Evolutionary conservation across 2,113 vertebrate species (phyloP), one percentile per base, ranked within the genome.

Genomic region (Tichodroma muraria): DNA sequence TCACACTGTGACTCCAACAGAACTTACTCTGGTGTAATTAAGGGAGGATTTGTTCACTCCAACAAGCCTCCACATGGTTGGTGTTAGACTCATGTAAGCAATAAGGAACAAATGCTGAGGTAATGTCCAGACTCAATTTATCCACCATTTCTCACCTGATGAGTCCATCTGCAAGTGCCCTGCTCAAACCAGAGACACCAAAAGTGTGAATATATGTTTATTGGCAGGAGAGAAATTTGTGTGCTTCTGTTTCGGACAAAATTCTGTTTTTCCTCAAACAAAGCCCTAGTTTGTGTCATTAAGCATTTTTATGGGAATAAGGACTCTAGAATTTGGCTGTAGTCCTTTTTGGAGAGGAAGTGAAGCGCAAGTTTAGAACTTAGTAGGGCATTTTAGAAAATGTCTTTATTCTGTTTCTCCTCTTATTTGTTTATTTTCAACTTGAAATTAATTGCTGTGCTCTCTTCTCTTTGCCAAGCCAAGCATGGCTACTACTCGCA

Each of bases 211-310:
- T 66, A 23, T 0, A 0, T 12, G 35, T 56, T 77, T 52, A 25
- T 73, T 0, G 0, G 13, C 11, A 49, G 24, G 38, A 52, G 35
- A 56, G 56, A 76, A 45, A 25, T 88, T 75, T 91, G 47, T 56
- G 10, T 35, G 69, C 27, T 71, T 80, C 22, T 42, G 33, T 63
- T 90, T 75, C 0, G 0, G 47, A 40, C 15, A 33, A 52, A 75
- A 80, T 86, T 83, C 22, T 52, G 8, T 6, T 94, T 56, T 90
- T 78, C 23, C 31, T 93, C 82, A 90, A 73, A 94, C 95, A 96
- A 95, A 96, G 94, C 85, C 60, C 16, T 9, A 28, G 80, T 88
- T 97, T 2, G 11, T 80, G 76, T 38, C 1, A 5, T 86, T 69
- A 69, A 63, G 80, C 42, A 25, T 76, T 94, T 91, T 92, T 88